These are phyloP conservation scores for Xiphophorus birchmanni DNA, from an alignment of 2,797 vertebrate genomes.

Conservation along the genomic window DNA sequence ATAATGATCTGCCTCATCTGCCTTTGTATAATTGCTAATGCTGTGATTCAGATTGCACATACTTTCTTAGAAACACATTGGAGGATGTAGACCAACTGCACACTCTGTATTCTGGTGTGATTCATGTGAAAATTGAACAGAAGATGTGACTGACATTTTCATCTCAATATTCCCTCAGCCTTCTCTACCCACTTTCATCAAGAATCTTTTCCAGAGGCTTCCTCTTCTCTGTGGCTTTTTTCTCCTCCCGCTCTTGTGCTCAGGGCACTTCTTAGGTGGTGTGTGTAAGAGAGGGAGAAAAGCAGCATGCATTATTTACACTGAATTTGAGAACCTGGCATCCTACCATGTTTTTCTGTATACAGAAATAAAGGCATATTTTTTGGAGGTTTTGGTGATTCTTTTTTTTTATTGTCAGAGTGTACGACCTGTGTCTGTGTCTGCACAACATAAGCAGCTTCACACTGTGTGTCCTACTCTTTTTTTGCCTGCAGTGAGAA, in stretches of 20 bases:
- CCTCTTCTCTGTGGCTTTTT: slow-evolving; percentile 11
- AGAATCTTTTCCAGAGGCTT: slow-evolving; percentile 28
- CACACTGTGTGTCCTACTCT: slow-evolving; percentile 32
- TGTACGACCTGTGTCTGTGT: slow-evolving; percentile 51
- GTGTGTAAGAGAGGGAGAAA: background rate
- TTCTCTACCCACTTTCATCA: slow-evolving; percentile 24
- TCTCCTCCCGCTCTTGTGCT: slow-evolving; percentile 7
- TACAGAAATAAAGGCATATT: slow-evolving; percentile 48
- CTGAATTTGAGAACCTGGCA: slow-evolving; percentile 47
- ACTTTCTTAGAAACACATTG: background rate
- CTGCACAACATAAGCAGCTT: slow-evolving; percentile 47
- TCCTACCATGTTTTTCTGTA: slow-evolving; percentile 46
- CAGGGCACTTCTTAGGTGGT: slow-evolving; percentile 12
- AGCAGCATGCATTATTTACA: slow-evolving; percentile 51
- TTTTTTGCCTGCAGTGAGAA: slow-evolving; percentile 32
- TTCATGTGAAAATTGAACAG: slow-evolving; percentile 35
- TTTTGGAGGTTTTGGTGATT: slow-evolving; percentile 43
- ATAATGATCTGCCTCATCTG: slow-evolving; percentile 39
- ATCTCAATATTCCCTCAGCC: slow-evolving; percentile 13
- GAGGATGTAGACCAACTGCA: background rate
- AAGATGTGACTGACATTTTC: slow-evolving; percentile 35
- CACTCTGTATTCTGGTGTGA: background rate
- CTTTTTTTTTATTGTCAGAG: slow-evolving; percentile 42
- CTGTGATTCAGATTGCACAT: slow-evolving; percentile 29
- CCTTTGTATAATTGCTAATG: slow-evolving; percentile 42